A percentile compares a stretch with the other conserved stretches of the same genome.
Evolutionary conservation across 2,888 invertebrate genomes (phyloP).

Genomic region (Notodonta dromedarius): DNA sequence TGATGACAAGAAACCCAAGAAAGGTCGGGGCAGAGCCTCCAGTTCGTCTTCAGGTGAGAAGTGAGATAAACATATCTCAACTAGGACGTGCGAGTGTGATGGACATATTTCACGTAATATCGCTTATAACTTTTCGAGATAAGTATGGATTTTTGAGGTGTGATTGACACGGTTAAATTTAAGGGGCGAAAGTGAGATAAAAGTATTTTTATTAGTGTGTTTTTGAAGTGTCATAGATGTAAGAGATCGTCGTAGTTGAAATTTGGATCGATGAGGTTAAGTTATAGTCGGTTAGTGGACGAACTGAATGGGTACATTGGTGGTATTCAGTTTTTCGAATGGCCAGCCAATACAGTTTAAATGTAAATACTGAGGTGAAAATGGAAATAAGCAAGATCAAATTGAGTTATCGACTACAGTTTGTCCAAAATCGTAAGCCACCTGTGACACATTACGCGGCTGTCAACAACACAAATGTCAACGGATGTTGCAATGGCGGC

Average conservation of each 20-base stretch:
- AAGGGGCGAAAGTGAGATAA: constrained; percentile 3
- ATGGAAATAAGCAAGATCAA: too few species aligned
- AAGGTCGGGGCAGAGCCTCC: constrained; percentile 71
- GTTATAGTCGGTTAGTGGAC: constrained; percentile 41
- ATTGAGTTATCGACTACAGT: too few species aligned
- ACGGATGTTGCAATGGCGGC: too few species aligned
- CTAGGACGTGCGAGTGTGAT: constrained; percentile 26
- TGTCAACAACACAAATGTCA: too few species aligned
- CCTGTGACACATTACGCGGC: too few species aligned
- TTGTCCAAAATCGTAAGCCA: too few species aligned
- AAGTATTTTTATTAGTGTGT: constrained; percentile 1
- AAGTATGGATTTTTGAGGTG: background rate
- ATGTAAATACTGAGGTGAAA: too few species aligned
- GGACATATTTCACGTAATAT: constrained; percentile 1
- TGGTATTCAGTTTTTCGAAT: too few species aligned
- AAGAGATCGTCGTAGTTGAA: background rate
- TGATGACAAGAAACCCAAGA: constrained; percentile 67
- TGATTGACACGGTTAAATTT: background rate
- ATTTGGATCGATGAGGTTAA: constrained; percentile 36
- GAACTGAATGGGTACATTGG: constrained; percentile 30
- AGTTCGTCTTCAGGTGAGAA: constrained; percentile 78
- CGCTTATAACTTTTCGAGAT: background rate
- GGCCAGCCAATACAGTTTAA: too few species aligned
- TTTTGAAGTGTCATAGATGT: constrained; percentile 3
- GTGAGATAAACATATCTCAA: constrained; percentile 43